Conservation (phyloP, 2,888 invertebrate species). For the Heliconius ethilla region DNA sequence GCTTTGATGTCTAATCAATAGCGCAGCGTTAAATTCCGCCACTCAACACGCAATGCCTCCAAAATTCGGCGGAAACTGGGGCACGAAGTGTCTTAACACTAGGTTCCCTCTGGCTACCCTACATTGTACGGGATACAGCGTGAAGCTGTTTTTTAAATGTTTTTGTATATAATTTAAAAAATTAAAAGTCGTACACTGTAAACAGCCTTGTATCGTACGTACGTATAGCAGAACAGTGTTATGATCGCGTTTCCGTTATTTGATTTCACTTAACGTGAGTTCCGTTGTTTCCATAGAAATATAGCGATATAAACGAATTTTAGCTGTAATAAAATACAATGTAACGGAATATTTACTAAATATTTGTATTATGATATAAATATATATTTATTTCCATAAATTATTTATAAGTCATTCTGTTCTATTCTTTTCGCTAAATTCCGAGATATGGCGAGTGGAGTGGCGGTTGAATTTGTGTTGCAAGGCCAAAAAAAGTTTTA, state of each 20-base stretch:
- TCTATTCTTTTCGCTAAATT: not conserved
- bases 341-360: not conserved
- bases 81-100: too few relatives aligned
- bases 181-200: constrained; percentile 5
- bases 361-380: not conserved
- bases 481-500: too few relatives aligned
- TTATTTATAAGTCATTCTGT: not conserved
- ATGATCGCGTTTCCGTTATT: constrained; percentile 20
- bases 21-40: too few relatives aligned
- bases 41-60: too few relatives aligned
- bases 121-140: too few relatives aligned
- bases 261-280: constrained; percentile 32
- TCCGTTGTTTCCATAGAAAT: constrained; percentile 25
- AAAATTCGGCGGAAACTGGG: too few relatives aligned
- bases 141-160: too few relatives aligned
- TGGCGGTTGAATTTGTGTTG: too few relatives aligned
- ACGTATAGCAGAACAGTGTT: constrained; percentile 4
- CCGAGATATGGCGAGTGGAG: not conserved
- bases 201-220: not conserved
- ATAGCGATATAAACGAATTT: constrained; percentile 14
- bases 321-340: not conserved
- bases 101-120: too few relatives aligned
- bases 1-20: too few relatives aligned
- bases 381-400: not conserved
- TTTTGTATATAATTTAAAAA: not conserved